phyloP scores from a whole-genome alignment of 2,888 invertebrate species.

The Limnephilus lunatus region DNA sequence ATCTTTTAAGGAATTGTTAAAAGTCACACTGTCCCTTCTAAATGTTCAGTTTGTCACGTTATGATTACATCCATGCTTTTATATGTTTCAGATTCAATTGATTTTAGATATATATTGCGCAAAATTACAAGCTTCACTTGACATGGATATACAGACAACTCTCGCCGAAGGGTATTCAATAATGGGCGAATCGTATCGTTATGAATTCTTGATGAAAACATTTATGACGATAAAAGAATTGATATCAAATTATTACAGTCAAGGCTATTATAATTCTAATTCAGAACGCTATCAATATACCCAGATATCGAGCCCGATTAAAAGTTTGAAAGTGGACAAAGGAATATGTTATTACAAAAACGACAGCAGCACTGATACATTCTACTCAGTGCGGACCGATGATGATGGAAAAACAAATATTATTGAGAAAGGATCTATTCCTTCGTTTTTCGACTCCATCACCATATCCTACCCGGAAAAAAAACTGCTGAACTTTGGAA shows the following conservation, averaged over 20 bases:
- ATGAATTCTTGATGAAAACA: background rate
- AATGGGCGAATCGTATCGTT: background rate
- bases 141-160: background rate
- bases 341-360: background rate
- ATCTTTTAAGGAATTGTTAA: background rate
- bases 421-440: background rate
- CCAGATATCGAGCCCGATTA: background rate
- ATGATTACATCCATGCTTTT: background rate
- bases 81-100: background rate
- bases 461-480: background rate
- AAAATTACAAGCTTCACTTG: background rate
- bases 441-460: slow-evolving; percentile 18
- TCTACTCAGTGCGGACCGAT: background rate
- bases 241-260: background rate
- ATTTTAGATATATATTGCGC: background rate
- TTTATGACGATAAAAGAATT: background rate
- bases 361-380: background rate
- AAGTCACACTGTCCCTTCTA: background rate
- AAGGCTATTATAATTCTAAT: background rate
- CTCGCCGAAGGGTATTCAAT: background rate
- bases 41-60: background rate
- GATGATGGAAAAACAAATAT: background rate
- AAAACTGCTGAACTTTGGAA: background rate
- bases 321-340: background rate
- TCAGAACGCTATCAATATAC: background rate